phyloP scores from a whole-genome alignment of 2,797 vertebrate genomes.

The Amphiprion clarkii region DNA sequence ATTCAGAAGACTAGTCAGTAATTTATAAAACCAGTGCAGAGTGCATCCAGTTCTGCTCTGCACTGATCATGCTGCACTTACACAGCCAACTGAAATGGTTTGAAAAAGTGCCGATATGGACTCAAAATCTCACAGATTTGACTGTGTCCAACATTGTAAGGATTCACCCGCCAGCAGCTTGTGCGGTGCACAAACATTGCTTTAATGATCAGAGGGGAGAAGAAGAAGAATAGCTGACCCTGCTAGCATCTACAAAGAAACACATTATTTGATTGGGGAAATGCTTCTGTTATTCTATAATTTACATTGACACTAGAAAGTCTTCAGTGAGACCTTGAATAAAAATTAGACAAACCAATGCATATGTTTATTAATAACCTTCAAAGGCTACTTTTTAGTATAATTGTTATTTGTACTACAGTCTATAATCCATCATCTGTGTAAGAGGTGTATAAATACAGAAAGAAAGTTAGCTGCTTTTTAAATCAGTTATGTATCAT shows the following conservation, averaged over 20 bases:
- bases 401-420: background rate
- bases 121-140: background rate
- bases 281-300: conserved; percentile 1
- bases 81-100: conserved; percentile 14
- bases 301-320: background rate
- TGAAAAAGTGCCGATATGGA: background rate
- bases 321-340: background rate
- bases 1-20: conserved; percentile 5
- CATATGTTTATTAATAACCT: background rate
- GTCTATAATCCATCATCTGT: background rate
- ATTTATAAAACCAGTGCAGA: conserved; percentile 16
- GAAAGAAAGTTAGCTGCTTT: conserved; percentile 2
- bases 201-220: conserved; percentile 6
- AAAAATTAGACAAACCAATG: background rate
- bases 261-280: conserved; percentile 9
- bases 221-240: conserved; percentile 7
- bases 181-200: background rate
- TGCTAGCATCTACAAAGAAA: conserved; percentile 2
- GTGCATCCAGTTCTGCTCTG: conserved; percentile 12
- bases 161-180: background rate
- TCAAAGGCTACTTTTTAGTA: background rate
- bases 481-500: conserved; percentile 7
- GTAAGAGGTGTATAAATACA: background rate
- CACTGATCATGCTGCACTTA: background rate
- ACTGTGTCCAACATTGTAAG: background rate